Conservation (phyloP, 2,113 vertebrate species). For the Scomber colias region DNA sequence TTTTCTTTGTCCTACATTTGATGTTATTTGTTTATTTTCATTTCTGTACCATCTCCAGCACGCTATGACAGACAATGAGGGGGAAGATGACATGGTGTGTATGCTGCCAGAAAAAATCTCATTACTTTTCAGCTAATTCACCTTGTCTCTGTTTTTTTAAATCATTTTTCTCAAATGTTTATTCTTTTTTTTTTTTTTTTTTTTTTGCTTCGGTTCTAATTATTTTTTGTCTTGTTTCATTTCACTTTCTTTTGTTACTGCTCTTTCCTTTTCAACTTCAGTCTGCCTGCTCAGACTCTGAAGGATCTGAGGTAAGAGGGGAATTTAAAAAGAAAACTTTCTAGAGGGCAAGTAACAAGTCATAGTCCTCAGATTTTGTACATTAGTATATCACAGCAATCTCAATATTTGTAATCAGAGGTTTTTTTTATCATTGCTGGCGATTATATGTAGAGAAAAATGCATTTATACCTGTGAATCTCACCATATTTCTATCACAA, state of each 20-base stretch:
- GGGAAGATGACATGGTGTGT: slow-evolving; percentile 79
- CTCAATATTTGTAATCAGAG: no score
- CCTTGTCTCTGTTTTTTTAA: background rate
- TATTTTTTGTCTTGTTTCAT: slow-evolving; percentile 5
- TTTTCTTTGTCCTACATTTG: slow-evolving; percentile 22
- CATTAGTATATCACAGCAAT: no score
- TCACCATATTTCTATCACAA: no score
- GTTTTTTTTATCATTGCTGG: no score
- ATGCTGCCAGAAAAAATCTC: background rate
- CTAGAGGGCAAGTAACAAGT: background rate
- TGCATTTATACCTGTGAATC: no score
- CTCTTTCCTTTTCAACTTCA: slow-evolving; percentile 41
- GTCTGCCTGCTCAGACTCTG: slow-evolving; percentile 82
- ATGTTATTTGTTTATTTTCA: slow-evolving; percentile 16
- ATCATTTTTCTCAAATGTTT: background rate
- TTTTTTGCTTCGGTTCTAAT: background rate
- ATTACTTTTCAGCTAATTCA: background rate
- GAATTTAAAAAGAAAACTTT: background rate
- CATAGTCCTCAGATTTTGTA: background rate
- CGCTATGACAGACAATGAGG: slow-evolving; percentile 71
- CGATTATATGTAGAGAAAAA: no score
- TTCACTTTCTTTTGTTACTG: slow-evolving; percentile 1
- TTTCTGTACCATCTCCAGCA: slow-evolving; percentile 33
- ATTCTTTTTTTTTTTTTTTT: background rate
- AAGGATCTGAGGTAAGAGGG: slow-evolving; percentile 81